Evolutionary conservation across 2,797 vertebrate genomes (phyloP).

Genomic region (Poeciliopsis gracilis): DNA sequence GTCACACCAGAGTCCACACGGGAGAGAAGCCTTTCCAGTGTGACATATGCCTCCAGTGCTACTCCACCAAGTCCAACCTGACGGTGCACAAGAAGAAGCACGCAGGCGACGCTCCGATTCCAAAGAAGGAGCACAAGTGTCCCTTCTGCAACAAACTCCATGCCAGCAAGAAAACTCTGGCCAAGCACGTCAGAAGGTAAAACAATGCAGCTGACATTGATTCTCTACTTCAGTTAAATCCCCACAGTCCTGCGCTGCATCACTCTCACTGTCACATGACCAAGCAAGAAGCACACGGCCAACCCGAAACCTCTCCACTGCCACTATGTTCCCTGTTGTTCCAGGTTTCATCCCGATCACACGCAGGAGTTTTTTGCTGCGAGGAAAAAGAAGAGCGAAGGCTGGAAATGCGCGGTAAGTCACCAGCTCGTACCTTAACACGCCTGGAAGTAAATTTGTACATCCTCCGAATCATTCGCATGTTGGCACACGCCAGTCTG

Average conservation of each 20-base stretch:
- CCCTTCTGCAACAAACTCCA: slow-evolving; percentile 95
- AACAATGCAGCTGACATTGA: slow-evolving; percentile 20
- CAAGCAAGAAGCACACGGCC: no score
- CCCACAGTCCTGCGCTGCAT: no score
- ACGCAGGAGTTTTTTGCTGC: slow-evolving; percentile 92
- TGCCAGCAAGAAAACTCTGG: slow-evolving; percentile 95
- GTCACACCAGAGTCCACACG: slow-evolving; percentile 95
- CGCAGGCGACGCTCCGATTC: slow-evolving; percentile 84
- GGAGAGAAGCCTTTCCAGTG: slow-evolving; percentile 98
- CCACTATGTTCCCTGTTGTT: neutral
- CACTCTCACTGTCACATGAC: no score
- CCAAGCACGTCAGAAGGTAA: slow-evolving; percentile 93
- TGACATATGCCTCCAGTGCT: slow-evolving; percentile 94
- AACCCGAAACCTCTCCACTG: neutral
- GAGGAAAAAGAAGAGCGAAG: slow-evolving; percentile 93
- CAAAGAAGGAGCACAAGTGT: slow-evolving; percentile 96
- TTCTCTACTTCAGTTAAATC: no score
- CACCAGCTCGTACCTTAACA: neutral
- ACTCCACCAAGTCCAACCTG: slow-evolving; percentile 98
- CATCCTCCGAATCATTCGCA: neutral
- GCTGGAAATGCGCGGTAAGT: slow-evolving; percentile 97
- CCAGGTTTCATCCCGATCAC: slow-evolving; percentile 95
- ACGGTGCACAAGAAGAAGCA: slow-evolving; percentile 97
- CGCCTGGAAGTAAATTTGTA: neutral
- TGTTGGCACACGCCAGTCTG: neutral